phyloP scores from a whole-genome alignment of 2,113 vertebrate genomes.

The Cryptomyrus ogoouensis region DNA sequence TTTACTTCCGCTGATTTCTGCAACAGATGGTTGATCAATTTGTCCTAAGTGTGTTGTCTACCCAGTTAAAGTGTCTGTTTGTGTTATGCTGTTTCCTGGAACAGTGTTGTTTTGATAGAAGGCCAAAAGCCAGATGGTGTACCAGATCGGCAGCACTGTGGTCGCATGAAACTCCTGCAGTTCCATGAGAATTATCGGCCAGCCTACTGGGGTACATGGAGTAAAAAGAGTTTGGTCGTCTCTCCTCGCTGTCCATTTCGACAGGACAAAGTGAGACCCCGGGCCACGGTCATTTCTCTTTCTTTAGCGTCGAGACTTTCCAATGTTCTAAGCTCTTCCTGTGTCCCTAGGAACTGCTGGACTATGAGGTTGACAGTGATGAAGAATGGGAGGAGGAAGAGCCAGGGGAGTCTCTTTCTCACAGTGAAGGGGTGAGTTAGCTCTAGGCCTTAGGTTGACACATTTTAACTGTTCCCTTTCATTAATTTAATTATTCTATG shows the following conservation, averaged over 20 bases:
- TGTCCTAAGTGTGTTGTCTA: neutral
- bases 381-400: conserved; percentile 99
- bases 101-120: conserved; percentile 62
- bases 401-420: conserved; percentile 91
- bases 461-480: neutral
- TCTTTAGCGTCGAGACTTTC: neutral
- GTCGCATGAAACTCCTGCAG: conserved; percentile 89
- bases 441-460: neutral
- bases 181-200: conserved; percentile 89
- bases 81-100: conserved; percentile 44
- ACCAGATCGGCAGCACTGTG: conserved; percentile 67
- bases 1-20: neutral
- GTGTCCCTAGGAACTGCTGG: conserved; percentile 67
- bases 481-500: neutral
- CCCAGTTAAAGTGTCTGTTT: neutral
- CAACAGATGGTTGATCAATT: neutral
- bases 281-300: neutral
- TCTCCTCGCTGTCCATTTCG: conserved; percentile 71
- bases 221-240: conserved; percentile 68
- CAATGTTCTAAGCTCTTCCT: conserved; percentile 22
- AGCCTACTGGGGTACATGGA: conserved; percentile 96
- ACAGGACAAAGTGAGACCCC: conserved; percentile 71
- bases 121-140: conserved; percentile 51
- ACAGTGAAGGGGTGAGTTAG: conserved; percentile 84
- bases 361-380: conserved; percentile 96